Evolutionary conservation across 2,888 invertebrate species (phyloP).

Genomic region (Platypus cylindrus): DNA sequence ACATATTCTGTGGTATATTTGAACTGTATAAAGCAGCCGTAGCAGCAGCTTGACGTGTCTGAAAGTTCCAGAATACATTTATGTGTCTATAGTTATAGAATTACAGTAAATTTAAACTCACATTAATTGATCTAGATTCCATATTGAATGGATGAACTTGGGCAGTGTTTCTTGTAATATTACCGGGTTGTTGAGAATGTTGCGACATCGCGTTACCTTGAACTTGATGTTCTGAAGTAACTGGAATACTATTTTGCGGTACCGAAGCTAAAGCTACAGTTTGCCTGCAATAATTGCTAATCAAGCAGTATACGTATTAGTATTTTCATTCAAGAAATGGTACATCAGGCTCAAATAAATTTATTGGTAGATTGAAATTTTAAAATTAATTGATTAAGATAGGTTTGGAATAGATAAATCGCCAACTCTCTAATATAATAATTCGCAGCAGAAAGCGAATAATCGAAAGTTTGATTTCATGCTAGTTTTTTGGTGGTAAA

Average conservation of each 20-base stretch:
- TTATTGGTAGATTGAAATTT: too few species aligned
- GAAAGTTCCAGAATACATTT: too few species aligned
- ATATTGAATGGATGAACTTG: slow-evolving; percentile 32
- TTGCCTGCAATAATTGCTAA: slow-evolving; percentile 26
- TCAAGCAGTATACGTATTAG: slow-evolving; percentile 5
- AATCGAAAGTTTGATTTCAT: too few species aligned
- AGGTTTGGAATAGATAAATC: too few species aligned
- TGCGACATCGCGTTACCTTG: slow-evolving; percentile 21
- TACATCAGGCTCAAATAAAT: too few species aligned
- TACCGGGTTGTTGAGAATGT: slow-evolving; percentile 31
- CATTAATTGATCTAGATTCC: slow-evolving; percentile 27
- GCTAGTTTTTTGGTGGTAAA: too few species aligned
- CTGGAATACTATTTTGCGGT: slow-evolving; percentile 22
- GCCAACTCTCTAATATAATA: too few species aligned
- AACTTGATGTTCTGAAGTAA: slow-evolving; percentile 21
- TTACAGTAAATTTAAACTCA: too few species aligned
- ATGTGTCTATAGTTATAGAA: too few species aligned
- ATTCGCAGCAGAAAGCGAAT: too few species aligned
- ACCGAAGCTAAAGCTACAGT: slow-evolving; percentile 28
- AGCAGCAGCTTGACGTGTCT: slow-evolving; percentile 30
- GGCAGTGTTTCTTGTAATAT: slow-evolving; percentile 28
- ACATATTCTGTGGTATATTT: slow-evolving; percentile 34
- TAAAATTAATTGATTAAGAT: too few species aligned
- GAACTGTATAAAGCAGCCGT: slow-evolving; percentile 39
- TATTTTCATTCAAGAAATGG: slow-evolving; percentile 1